phyloP scores from a whole-genome alignment of 2,888 invertebrate genomes.

The Actias luna region DNA sequence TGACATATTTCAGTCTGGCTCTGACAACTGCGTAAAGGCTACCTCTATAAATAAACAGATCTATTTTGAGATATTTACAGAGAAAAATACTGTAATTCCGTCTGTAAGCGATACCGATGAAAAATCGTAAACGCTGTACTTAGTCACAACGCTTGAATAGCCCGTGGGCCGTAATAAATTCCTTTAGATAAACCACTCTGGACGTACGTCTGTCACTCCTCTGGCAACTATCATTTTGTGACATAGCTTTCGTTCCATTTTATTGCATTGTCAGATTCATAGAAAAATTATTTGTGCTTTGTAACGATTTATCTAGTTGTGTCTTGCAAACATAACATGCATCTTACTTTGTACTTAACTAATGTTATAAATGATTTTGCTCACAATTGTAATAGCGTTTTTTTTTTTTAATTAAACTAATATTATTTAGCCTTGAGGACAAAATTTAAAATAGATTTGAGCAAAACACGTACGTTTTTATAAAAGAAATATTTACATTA shows the following conservation, averaged over 20 bases:
- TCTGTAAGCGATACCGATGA: constrained; percentile 24
- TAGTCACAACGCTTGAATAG: constrained; percentile 32
- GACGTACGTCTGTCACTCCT: constrained; percentile 26
- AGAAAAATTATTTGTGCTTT: constrained; percentile 8
- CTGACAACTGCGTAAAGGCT: constrained; percentile 4
- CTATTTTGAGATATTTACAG: constrained; percentile 6
- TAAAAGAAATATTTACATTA: neutral
- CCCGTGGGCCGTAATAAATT: constrained; percentile 35
- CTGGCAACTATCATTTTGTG: constrained; percentile 23
- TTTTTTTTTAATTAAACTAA: too few species aligned
- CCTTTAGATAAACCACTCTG: constrained; percentile 36
- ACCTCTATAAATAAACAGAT: constrained; percentile 6
- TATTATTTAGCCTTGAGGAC: too few species aligned
- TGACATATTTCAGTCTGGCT: constrained; percentile 5
- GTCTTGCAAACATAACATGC: neutral
- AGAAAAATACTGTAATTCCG: constrained; percentile 4
- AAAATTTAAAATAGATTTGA: too few species aligned
- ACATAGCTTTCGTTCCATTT: constrained; percentile 30
- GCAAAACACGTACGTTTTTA: too few species aligned
- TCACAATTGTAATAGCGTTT: neutral
- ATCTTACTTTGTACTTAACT: neutral
- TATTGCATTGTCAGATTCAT: constrained; percentile 9
- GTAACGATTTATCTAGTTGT: constrained; percentile 1
- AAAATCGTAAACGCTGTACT: constrained; percentile 28
- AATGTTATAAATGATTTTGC: neutral